Evolutionary conservation across 2,888 invertebrate genomes (phyloP).

Genomic region (Ariolimax columbianus): DNA sequence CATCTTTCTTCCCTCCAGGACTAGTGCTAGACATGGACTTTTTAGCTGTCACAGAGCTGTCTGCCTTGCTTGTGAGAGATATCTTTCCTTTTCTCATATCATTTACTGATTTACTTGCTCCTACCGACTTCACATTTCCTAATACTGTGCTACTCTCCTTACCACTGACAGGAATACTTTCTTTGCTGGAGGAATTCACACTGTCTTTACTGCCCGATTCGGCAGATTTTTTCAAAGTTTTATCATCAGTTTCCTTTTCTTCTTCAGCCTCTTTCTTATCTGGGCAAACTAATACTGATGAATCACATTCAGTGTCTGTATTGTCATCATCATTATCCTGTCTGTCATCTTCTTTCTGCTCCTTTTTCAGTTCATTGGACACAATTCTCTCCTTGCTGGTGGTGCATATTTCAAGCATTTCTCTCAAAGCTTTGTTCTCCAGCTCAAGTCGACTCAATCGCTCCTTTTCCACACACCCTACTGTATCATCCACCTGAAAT

Average conservation of each 20-base stretch:
- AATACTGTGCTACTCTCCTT: conserved; percentile 11
- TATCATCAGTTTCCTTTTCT: conserved; percentile 15
- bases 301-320: conserved; percentile 47
- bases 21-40: conserved; percentile 30
- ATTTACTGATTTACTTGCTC: conserved; percentile 30
- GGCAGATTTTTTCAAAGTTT: neutral
- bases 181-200: neutral
- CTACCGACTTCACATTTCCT: conserved; percentile 19
- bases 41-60: conserved; percentile 28
- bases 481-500: conserved; percentile 89
- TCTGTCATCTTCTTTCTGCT: neutral
- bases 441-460: conserved; percentile 87
- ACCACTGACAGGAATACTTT: neutral
- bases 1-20: conserved; percentile 38
- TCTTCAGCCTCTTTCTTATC: conserved; percentile 34
- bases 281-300: conserved; percentile 11
- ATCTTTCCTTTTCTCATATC: conserved; percentile 40
- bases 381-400: conserved; percentile 55
- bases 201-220: conserved; percentile 24
- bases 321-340: conserved; percentile 34
- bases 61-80: conserved; percentile 17
- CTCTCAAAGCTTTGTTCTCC: conserved; percentile 93
- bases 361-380: neutral
- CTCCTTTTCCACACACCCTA: conserved; percentile 87
- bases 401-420: conserved; percentile 86